phyloP scores from a whole-genome alignment of 2,797 vertebrate genomes.

The Pangasius djambal region DNA sequence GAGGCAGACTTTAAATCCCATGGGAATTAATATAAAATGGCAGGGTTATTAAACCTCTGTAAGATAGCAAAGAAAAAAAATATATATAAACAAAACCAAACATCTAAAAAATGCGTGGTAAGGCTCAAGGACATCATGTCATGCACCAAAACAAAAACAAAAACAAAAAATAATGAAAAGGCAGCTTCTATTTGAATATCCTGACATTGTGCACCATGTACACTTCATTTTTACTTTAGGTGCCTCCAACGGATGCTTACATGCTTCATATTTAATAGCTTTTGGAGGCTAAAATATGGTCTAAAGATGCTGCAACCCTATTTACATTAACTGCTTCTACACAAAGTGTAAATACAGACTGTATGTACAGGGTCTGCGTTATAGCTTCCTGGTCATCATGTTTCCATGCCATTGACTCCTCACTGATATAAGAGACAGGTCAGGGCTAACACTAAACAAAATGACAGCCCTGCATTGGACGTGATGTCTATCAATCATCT shows the following conservation, averaged over 20 bases:
- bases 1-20: conserved; percentile 39
- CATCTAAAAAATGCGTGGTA: conserved; percentile 20
- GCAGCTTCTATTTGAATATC: conserved; percentile 8
- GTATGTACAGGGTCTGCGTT: conserved; percentile 6
- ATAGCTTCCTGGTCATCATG: conserved; percentile 22
- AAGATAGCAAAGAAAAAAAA: conserved; percentile 34
- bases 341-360: neutral
- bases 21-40: conserved; percentile 42
- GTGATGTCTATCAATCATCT: conserved; percentile 54
- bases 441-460: conserved; percentile 52
- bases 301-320: neutral
- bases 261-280: neutral
- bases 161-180: neutral
- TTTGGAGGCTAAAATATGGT: neutral
- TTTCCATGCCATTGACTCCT: conserved; percentile 54
- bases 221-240: neutral
- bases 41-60: conserved; percentile 16
- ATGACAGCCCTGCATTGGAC: conserved; percentile 49
- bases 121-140: conserved; percentile 40
- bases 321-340: conserved; percentile 18
- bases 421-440: conserved; percentile 53
- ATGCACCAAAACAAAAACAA: conserved; percentile 30
- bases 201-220: neutral
- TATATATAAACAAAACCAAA: neutral
- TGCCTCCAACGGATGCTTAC: neutral